Conservation (phyloP, 2,797 vertebrate species). For the Chaunax sp. region DNA sequence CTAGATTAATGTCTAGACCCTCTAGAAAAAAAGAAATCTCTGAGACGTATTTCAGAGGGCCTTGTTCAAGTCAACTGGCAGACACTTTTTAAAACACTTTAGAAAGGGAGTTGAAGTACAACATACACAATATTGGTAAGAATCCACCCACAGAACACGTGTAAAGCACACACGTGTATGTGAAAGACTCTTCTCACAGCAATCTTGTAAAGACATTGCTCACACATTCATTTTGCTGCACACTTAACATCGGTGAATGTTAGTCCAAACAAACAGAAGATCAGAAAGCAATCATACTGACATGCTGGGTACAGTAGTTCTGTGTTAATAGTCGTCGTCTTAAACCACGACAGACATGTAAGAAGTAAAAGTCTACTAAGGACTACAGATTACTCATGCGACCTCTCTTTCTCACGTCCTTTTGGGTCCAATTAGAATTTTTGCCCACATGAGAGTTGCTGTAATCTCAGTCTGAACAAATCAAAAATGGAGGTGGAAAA, state of each 20-base stretch:
- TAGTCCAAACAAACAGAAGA: neutral
- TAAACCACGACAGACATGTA: neutral
- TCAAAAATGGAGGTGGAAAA: neutral
- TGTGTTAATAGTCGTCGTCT: neutral
- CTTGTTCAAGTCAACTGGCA: slow-evolving; percentile 2
- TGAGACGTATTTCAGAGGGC: neutral
- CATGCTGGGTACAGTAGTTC: no score
- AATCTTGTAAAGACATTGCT: neutral
- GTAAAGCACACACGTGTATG: no score
- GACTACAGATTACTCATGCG: slow-evolving; percentile 3
- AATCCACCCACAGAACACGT: slow-evolving; percentile 24
- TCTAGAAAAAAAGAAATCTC: neutral
- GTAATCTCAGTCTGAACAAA: no score
- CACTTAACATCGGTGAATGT: neutral
- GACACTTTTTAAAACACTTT: slow-evolving; percentile 24
- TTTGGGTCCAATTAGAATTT: neutral
- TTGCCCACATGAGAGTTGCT: neutral
- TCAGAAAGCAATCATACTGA: neutral
- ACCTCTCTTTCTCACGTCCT: slow-evolving; percentile 3
- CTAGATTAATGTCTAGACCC: no score
- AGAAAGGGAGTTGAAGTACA: slow-evolving; percentile 25
- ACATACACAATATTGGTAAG: slow-evolving; percentile 7
- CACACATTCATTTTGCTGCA: neutral
- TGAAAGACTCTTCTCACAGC: neutral
- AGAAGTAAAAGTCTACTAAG: neutral